Conservation (phyloP, 2,113 vertebrate species). For the Sceloporus undulatus region DNA sequence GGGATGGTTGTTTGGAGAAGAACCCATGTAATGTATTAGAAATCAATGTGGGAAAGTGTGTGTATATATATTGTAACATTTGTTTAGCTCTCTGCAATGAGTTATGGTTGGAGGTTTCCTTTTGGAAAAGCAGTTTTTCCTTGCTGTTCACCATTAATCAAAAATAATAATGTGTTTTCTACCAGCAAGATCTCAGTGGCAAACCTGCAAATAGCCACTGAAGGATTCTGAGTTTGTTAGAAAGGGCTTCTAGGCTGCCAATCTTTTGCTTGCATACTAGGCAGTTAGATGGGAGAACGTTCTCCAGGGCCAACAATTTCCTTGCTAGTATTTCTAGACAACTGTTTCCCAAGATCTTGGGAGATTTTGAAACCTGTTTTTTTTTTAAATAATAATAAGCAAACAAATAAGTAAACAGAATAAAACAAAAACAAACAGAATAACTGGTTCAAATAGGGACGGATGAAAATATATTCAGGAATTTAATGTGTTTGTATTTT, state of each 20-base stretch:
- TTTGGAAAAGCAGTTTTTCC: constrained; percentile 70
- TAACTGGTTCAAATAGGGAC: not conserved
- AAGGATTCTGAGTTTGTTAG: not conserved
- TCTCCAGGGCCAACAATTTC: not conserved
- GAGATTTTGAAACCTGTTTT: no score
- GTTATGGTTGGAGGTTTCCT: constrained; percentile 58
- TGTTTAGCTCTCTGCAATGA: constrained; percentile 59
- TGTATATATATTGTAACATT: constrained; percentile 46
- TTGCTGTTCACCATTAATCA: constrained; percentile 60
- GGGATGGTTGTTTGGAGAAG: not conserved
- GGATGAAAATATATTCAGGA: not conserved
- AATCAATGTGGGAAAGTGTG: constrained; percentile 54
- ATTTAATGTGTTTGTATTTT: not conserved
- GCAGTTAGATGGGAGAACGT: not conserved
- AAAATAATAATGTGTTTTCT: constrained; percentile 54
- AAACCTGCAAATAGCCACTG: constrained; percentile 26
- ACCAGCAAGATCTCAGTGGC: constrained; percentile 42
- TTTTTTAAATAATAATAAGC: not conserved
- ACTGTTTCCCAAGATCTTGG: not conserved
- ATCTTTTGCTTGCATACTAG: not conserved
- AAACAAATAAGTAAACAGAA: not conserved
- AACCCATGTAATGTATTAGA: constrained; percentile 45
- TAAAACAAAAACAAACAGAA: not conserved
- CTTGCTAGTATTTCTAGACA: not conserved
- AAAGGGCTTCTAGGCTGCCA: not conserved